phyloP scores from a whole-genome alignment of 2,797 vertebrate genomes.

The Urophycis tenuis region DNA sequence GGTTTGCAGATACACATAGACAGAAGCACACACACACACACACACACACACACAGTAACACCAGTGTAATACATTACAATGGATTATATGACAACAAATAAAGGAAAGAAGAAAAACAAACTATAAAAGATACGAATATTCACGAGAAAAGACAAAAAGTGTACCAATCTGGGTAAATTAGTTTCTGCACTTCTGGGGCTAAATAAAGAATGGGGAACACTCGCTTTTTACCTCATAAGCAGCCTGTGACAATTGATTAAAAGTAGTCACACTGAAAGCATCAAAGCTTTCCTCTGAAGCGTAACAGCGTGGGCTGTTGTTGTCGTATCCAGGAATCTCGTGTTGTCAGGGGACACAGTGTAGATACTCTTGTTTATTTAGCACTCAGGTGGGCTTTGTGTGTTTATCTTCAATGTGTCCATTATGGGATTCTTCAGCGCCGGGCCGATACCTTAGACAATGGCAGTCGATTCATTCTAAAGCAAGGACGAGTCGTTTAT shows the following conservation, averaged over 20 bases:
- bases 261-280: constrained; percentile 34
- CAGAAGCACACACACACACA: too few relatives aligned
- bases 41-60: background rate
- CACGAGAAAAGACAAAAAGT: background rate
- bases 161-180: background rate
- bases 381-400: background rate
- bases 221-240: constrained; percentile 48
- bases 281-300: constrained; percentile 27
- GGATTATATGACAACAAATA: background rate
- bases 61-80: background rate
- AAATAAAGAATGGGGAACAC: constrained; percentile 32
- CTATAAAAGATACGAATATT: background rate
- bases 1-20: background rate
- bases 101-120: background rate
- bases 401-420: background rate
- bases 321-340: background rate
- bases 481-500: background rate
- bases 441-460: background rate
- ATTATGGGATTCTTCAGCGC: background rate
- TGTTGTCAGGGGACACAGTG: background rate
- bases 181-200: constrained; percentile 20
- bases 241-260: constrained; percentile 49
- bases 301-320: constrained; percentile 4
- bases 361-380: background rate
- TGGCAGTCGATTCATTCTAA: background rate